These are phyloP conservation scores for Diadema setosum DNA, from an alignment of 35 echinoderm and acorn worm species.

Conservation along the genomic window DNA sequence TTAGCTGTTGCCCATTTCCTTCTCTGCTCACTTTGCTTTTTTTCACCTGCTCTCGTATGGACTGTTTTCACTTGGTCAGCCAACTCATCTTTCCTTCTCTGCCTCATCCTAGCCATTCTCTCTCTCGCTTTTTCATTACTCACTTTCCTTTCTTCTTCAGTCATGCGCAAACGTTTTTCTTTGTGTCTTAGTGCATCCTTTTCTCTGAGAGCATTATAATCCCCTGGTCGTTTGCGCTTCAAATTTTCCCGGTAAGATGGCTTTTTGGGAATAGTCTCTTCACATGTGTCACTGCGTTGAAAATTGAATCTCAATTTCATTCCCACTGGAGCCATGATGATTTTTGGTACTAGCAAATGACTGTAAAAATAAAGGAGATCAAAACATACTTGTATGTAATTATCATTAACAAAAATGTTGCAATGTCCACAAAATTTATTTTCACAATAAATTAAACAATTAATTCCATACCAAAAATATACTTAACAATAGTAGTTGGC, in stretches of 20 bases:
- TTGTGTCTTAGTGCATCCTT: not conserved
- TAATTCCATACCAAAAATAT: too few species aligned
- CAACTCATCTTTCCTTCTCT: not conserved
- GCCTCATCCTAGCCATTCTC: not conserved
- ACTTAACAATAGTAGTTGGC: too few species aligned
- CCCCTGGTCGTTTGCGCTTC: not conserved
- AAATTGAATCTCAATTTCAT: not conserved
- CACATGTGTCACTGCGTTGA: not conserved
- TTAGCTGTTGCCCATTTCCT: not conserved
- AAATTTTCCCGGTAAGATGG: not conserved
- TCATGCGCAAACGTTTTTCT: not conserved
- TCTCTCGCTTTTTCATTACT: not conserved
- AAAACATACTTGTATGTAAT: not conserved
- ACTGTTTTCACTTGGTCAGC: not conserved
- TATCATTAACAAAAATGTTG: not conserved
- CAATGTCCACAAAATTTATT: not conserved
- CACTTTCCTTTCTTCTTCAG: not conserved
- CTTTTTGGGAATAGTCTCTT: not conserved
- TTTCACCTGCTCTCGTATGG: not conserved
- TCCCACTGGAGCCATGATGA: not conserved
- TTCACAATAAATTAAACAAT: not conserved
- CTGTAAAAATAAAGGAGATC: not conserved
- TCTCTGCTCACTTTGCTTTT: not conserved
- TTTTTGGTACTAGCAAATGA: not conserved
- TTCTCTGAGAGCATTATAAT: not conserved